Base-by-base conservation (phyloP, 2,888 invertebrate species). In the Osedax frankpressi region DNA sequence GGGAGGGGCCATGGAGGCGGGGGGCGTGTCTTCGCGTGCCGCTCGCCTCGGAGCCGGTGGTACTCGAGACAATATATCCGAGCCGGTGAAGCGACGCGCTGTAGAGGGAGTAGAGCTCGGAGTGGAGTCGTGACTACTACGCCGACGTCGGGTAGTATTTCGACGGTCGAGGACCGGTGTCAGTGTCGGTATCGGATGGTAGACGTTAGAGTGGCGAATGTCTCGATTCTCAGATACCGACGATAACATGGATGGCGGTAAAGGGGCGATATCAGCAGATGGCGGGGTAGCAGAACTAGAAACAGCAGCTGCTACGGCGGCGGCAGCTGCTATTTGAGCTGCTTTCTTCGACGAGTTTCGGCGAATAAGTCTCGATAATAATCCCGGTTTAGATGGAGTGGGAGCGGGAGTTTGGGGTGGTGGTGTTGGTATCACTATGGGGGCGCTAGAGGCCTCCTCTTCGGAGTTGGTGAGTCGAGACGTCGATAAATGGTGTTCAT, bases 351-450 rank as follows among this genome's bases (percentile, higher is more conserved):
- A 72, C 6, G 74, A 74, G 60, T 74, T 75, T 28, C 75, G 68
- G 25, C 75, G n/a, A 62, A 76, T 73, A 24, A 76, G 28, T 27
- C 76, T 59, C 0, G 75, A 74, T 6, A 76, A 44, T 2, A 76
- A 69, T 11, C 76, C 62, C 6, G 68, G 71, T n/a, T 68, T 24
- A 3, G 70, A 72, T 26, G 30, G 19, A n/a, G n/a, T n/a, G n/a
- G n/a, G n/a, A n/a, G n/a, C n/a, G n/a, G n/a, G n/a, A n/a, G n/a
- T n/a, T n/a, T n/a, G n/a, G 44, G 44, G 44, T 44, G 44, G 11
- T 44, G 44, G 44, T 11, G 19, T 44, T 6, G 44, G 44, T 44
- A 44, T 19, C 11, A 19, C 11, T 44, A 44, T 44, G 44, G 44
- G 44, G 70, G 60, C 28, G 30, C 26, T 19, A 65, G 27, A 29